Base-by-base conservation (phyloP, 2,797 vertebrate genomes). In the Danionella dracula region DNA sequence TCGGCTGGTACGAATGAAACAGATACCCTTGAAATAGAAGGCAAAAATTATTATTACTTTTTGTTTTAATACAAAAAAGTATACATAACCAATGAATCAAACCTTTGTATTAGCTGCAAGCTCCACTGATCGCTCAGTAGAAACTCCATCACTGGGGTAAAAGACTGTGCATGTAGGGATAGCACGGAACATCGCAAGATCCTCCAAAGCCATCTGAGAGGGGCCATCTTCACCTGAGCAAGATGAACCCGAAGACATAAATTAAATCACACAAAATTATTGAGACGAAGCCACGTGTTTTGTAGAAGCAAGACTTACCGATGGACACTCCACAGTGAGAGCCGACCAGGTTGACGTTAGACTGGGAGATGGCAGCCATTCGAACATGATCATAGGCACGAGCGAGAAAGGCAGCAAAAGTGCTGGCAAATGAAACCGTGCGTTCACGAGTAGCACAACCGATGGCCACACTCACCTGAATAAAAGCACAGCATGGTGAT, bases 151-250 rank as follows among this genome's bases (percentile, higher is more conserved):
- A 65, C 91, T 91, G 55, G 94, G 94, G 74, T 94, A 96, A 81
- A 96, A 95, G 72, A 94, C 73, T 0, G 91, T 93, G 68, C 91
- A 93, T 42, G 88, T 90, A 27, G 92, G 92, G 77, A 96, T 77
- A 4, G 91, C 85, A 12, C 92, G 87, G 81, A 96, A 96, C 91
- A 95, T 93, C 50, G 93, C 93, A 45, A 96, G 73, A 75, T 96
- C 93, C 63, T 94, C 93, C 17, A 96, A 79, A 27, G 92, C 93
- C 92, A 95, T 94, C 82, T 94, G 93, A 49, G 91, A 93, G 5
- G 91, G 90, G 1, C 92, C 90, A 1, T 94, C 91, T 72, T 93
- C 91, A 73, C 92, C 93, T 94, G 59, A 45, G 35, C 31, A 46
- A 16, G n/a, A n/a, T n/a, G n/a, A n/a, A n/a, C n/a, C n/a, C n/a